Base-by-base conservation (phyloP, 2,888 invertebrate species). In the Yponomeuta cagnagella region DNA sequence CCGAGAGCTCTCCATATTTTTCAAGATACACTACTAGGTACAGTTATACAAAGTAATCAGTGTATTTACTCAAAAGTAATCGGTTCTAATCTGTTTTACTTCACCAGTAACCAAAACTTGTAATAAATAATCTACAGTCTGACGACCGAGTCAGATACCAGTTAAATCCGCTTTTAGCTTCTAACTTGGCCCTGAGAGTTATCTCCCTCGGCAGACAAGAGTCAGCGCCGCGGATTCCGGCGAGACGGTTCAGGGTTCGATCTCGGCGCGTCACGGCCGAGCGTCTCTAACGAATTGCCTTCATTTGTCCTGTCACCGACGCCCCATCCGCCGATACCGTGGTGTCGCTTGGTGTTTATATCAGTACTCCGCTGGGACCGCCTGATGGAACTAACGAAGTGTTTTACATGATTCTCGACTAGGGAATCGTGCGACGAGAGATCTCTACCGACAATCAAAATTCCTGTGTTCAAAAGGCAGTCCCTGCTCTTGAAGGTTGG, bases 231-330 rank as follows among this genome's bases (percentile, higher is more conserved):
- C 69, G 71, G 75, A 74, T 77, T 77, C 78, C 77, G 70, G 71
- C 71, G 76, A 75, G 77, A 76, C 70, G 30, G 72, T 63, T 69
- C 72, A 68, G 70, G 71, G 70, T 71, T 72, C 73, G 70, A 71
- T 71, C 58, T 64, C 70, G n/a, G 64, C 70, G 70, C 74, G 74
- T 70, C 71, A 71, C 72, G 65, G 72, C 63, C 58, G 70, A 70
- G 66, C 37, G 71, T 69, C 64, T 33, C 72, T 75, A 75, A 76
- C 75, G 74, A 74, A 76, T 75, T 68, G 72, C 70, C 65, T 72
- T 73, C 76, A 76, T 76, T 77, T 74, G 75, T 74, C 73, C 74
- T 73, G 75, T 76, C 76, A 73, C 70, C 75, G 75, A 67, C 64
- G 48, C 68, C 52, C 69, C 69, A n/a, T 68, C 52, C 52, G 52